Percentiles rank a stretch among this genome's conserved stretches.
These are phyloP conservation scores for Orthonychiurus folsomi DNA, from an alignment of 2,888 invertebrate genomes.

Conservation along the genomic window DNA sequence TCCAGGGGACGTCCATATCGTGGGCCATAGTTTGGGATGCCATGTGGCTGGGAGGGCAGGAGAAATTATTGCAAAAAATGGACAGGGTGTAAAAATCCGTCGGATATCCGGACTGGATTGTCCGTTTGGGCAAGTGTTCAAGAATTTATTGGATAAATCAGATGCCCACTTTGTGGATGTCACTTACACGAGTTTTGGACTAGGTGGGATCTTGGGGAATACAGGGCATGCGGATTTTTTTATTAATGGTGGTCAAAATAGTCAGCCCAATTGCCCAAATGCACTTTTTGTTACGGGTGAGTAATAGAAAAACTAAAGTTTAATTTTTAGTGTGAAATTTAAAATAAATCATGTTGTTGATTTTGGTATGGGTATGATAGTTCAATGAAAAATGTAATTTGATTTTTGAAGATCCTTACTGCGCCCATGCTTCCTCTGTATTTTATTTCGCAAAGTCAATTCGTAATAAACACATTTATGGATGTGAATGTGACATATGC, in stretches of 20 bases:
- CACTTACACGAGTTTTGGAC: conserved; percentile 13
- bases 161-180: conserved; percentile 20
- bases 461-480: not conserved
- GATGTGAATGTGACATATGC: not conserved
- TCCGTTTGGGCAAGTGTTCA: conserved; percentile 2
- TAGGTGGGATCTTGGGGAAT: conserved; percentile 6
- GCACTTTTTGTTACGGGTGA: not conserved
- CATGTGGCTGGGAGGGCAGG: conserved; percentile 12
- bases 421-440: not conserved
- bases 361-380: too few relatives aligned
- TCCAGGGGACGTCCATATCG: conserved; percentile 14
- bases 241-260: conserved; percentile 18
- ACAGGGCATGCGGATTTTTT: conserved; percentile 16
- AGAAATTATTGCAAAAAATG: not conserved
- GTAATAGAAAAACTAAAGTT: too few relatives aligned
- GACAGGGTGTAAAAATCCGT: conserved; percentile 8
- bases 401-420: not conserved
- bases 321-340: not conserved
- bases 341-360: not conserved
- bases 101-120: conserved; percentile 17
- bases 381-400: too few relatives aligned
- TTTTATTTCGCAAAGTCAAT: not conserved
- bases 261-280: conserved; percentile 16
- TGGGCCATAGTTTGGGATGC: conserved; percentile 16
- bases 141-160: conserved; percentile 4